Base-by-base conservation (phyloP, 2,888 invertebrate species). In the Pyrrhia umbra region DNA sequence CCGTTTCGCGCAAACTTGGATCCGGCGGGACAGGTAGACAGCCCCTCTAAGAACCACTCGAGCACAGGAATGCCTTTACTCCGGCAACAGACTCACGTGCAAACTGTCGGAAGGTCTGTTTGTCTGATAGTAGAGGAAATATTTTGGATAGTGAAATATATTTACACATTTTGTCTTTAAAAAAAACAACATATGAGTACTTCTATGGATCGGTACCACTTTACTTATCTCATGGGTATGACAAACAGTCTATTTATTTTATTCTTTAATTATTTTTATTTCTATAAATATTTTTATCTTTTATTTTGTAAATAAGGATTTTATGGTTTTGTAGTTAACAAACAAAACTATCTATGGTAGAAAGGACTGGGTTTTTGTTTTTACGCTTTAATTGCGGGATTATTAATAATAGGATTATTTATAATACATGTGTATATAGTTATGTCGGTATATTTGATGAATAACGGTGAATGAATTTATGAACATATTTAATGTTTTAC, bases 41-140 rank as follows among this genome's bases (percentile, higher is more conserved):
- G 58, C 51, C 56, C 30, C 47, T 63, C 75, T 72, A 82, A 86
- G 85, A 85, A 82, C 84, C 82, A 83, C 88, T 88, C 73, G 64
- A 84, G 68, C 59, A 39, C 67, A 75, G 86, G 85, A 84, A 90
- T 89, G 84, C 82, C 68, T 83, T 79, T 81, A 79, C 83, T 81
- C 77, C 64, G 76, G 77, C 73, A 80, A 83, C 83, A 45, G 79
- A 81, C 66, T 77, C 78, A 80, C 80, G 77, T 81, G 58, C 62
- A 75, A 82, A 69, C 59, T 57, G 55, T 54, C 40, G 20, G 20
- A 49, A 16, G 63, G 52, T 68, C 40, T 59, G 60, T 57, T 64
- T 68, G 40, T 58, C 10, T 30, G 58, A 67, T 57, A 57, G 43
- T 52, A 56, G 42, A 15, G 16, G 23, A 45, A 55, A 56, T 61